phyloP scores from a whole-genome alignment of 2,888 invertebrate species.

The Limnephilus auricula region DNA sequence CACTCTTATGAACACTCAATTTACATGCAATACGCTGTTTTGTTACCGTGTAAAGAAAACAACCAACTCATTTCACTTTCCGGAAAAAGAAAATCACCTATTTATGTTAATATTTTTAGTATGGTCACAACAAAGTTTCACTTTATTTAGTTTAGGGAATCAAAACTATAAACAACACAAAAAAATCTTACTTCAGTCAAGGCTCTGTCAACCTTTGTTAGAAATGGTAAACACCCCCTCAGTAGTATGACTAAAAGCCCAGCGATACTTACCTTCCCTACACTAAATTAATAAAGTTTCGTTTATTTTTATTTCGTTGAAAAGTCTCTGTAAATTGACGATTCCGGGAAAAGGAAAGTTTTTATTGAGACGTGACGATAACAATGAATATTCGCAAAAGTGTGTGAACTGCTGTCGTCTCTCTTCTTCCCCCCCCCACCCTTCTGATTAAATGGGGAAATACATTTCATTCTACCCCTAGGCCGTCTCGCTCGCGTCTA shows the following conservation, averaged over 20 bases:
- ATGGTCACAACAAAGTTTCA: not conserved
- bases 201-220: not conserved
- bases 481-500: slow-evolving; percentile 63
- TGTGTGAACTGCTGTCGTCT: slow-evolving; percentile 8
- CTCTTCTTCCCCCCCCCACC: slow-evolving; percentile 23
- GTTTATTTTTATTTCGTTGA: slow-evolving; percentile 51
- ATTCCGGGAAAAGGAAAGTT: slow-evolving; percentile 27
- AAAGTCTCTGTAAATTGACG: slow-evolving; percentile 29
- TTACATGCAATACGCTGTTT: slow-evolving; percentile 2
- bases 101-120: not conserved
- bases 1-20: not conserved
- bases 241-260: not conserved
- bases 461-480: slow-evolving; percentile 48
- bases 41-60: not conserved
- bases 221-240: not conserved
- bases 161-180: not conserved
- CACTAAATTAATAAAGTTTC: slow-evolving; percentile 32
- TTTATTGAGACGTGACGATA: slow-evolving; percentile 45
- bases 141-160: not conserved
- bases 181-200: not conserved
- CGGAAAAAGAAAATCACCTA: not conserved
- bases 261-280: slow-evolving; percentile 36
- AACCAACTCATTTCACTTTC: not conserved
- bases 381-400: slow-evolving; percentile 22
- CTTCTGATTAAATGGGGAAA: slow-evolving; percentile 35